Evolutionary conservation across 2,888 invertebrate genomes (phyloP), one percentile per base, ranked within the genome.

Genomic region (Agonopterix arenella): DNA sequence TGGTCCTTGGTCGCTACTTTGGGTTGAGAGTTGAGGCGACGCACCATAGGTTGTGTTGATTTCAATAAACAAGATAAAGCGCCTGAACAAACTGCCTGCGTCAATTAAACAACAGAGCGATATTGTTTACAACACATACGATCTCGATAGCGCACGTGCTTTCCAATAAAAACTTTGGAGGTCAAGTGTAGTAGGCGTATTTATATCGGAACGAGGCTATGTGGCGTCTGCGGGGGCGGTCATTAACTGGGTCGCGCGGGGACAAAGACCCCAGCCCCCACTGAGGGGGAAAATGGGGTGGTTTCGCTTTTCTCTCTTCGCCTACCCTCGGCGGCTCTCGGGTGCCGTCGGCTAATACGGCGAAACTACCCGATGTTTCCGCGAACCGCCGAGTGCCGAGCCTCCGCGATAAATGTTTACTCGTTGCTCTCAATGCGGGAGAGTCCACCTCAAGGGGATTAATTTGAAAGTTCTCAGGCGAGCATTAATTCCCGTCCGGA

Each of bases 161-260:
- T 84, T 84, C 79, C 83, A 85, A 88, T 86, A 88, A 88, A 88
- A 89, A 86, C 82, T 86, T 88, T 88, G 78, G 86, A 88, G 88
- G 88, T 89, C 88, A 89, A 89, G 88, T 88, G 88, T 88, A 88
- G 86, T 85, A 84, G 85, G 86, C 83, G 85, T 85, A 86, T 88
- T 86, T 89, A 88, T 89, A 85, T 84, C 84, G 77, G 67, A 76
- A 76, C 84, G 83, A 82, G 86, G 81, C 83, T 84, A 80, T 78
- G 72, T 69, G 79, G 79, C 76, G 81, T 79, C 83, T 82, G 74
- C 78, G 79, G 80, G 73, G 85, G 82, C 83, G 86, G 86, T 86
- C 88, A 88, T 88, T 88, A 89, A 86, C 86, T 89, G 81, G 88
- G 88, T 89, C 86, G 86, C 72, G 73, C 70, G 79, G 84, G 86